Conservation (phyloP, 64 coral and sea anemone genomes). For the Stylophora pistillata region DNA sequence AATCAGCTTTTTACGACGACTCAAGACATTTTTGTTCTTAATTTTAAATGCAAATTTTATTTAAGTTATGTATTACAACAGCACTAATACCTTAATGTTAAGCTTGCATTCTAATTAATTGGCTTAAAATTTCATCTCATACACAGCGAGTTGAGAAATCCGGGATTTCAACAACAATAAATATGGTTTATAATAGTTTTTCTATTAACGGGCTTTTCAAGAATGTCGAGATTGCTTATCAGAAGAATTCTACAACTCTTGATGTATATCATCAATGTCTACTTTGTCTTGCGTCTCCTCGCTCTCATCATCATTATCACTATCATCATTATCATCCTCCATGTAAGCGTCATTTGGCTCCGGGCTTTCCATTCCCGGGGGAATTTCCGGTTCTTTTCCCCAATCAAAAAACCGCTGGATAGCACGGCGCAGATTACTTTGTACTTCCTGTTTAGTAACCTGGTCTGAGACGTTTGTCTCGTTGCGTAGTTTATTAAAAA, state of each 20-base stretch:
- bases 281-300: not conserved
- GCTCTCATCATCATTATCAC: not conserved
- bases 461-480: not conserved
- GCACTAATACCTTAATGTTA: too few relatives aligned
- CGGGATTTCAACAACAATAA: too few relatives aligned
- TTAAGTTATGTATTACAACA: too few relatives aligned
- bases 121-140: too few relatives aligned
- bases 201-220: too few relatives aligned
- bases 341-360: constrained; percentile 55
- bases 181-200: too few relatives aligned
- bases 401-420: constrained; percentile 28
- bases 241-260: constrained; percentile 8
- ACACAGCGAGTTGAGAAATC: too few relatives aligned
- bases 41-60: too few relatives aligned
- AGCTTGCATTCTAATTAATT: too few relatives aligned
- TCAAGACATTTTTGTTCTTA: too few relatives aligned
- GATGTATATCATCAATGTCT: not conserved
- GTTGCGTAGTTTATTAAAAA: constrained; percentile 56
- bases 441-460: constrained; percentile 34
- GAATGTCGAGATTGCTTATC: too few relatives aligned
- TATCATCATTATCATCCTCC: not conserved
- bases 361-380: constrained; percentile 31
- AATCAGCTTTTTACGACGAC: too few relatives aligned
- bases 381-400: constrained; percentile 14
- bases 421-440: constrained; percentile 11